Conservation (phyloP, 2,797 vertebrate genomes). For the Oreochromis mossambicus region DNA sequence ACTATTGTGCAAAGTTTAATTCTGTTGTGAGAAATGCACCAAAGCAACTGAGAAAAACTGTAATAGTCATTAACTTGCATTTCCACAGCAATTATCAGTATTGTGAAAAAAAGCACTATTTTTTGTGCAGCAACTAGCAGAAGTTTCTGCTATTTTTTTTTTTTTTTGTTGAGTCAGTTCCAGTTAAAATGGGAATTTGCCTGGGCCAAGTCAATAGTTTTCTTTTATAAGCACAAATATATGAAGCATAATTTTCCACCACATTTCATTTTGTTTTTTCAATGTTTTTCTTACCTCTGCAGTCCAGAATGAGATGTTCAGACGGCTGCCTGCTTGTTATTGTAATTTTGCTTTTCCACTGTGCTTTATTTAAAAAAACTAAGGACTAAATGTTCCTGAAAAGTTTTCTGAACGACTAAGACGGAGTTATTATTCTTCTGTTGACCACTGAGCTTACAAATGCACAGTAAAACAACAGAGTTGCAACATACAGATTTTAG, state of each 20-base stretch:
- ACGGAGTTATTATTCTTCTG: background rate
- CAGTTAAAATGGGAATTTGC: background rate
- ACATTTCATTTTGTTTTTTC: background rate
- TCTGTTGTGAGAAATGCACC: no score
- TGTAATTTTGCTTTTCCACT: background rate
- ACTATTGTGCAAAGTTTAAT: no score
- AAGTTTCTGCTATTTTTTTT: background rate
- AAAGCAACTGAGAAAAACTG: no score
- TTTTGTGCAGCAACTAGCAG: background rate
- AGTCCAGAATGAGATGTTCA: background rate
- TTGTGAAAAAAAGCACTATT: fast-evolving
- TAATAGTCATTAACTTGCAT: background rate
- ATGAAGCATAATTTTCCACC: background rate
- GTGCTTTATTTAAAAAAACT: background rate
- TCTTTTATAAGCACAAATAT: background rate
- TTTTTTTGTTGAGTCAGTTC: background rate
- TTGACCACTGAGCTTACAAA: background rate
- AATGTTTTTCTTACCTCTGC: background rate
- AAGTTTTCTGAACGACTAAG: background rate
- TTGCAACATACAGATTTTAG: background rate
- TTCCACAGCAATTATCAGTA: background rate
- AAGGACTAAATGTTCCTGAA: background rate
- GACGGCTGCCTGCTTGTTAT: background rate
- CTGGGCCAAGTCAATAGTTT: background rate
- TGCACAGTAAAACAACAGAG: background rate